Percentiles rank a stretch among this genome's conserved stretches.
Conservation (phyloP, 2,888 invertebrate genomes). For the Trachelus stipa region DNA sequence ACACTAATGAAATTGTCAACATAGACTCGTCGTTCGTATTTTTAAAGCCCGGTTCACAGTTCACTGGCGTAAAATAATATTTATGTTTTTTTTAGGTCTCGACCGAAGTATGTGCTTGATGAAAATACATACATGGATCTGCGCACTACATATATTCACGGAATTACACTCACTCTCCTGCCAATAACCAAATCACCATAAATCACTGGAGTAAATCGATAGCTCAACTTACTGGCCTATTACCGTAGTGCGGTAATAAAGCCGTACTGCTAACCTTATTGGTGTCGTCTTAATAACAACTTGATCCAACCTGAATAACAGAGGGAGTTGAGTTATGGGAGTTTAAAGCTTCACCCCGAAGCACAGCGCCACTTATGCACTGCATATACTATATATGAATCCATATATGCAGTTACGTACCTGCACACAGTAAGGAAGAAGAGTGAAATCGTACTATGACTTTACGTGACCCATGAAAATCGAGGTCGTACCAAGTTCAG, state of each 20-base stretch:
- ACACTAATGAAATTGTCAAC: background rate
- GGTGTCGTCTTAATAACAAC: slow-evolving; percentile 63
- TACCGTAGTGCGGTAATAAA: slow-evolving; percentile 54
- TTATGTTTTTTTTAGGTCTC: background rate
- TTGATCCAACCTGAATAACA: slow-evolving; percentile 49
- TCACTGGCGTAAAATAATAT: background rate
- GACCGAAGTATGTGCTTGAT: background rate
- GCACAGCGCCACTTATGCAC: slow-evolving; percentile 1
- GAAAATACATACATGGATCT: background rate
- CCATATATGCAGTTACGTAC: background rate
- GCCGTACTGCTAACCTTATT: slow-evolving; percentile 60
- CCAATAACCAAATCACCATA: slow-evolving; percentile 30
- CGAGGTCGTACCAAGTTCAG: background rate
- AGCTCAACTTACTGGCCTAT: slow-evolving; percentile 53
- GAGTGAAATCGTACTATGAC: background rate
- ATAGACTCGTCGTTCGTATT: background rate
- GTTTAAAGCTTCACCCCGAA: slow-evolving; percentile 35
- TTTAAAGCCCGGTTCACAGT: background rate
- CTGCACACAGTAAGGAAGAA: background rate
- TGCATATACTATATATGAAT: background rate
- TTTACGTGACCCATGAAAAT: background rate
- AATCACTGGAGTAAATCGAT: slow-evolving; percentile 55
- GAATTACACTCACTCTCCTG: background rate
- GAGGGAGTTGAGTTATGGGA: slow-evolving; percentile 57
- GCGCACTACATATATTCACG: background rate